Base-by-base conservation (phyloP, 2,113 vertebrate genomes). In the Aramus guarauna region DNA sequence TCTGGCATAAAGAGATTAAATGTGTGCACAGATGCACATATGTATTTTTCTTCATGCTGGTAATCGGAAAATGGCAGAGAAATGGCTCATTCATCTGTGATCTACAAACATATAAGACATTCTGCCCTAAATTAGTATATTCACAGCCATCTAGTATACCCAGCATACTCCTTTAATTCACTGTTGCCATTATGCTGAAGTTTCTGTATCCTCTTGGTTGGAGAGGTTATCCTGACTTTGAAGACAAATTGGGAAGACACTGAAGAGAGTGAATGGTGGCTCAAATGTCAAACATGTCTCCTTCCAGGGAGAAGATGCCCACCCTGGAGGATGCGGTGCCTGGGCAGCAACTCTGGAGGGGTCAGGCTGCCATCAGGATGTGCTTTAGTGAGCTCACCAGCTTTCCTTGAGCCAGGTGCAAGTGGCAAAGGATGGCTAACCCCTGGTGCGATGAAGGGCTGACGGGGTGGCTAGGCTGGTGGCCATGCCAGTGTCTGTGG, bases 401-500 rank as follows among this genome's bases (percentile, higher is more conserved):
- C 29, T 36, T 32, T 79, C 26, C 48, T 39, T 3, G 9, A 55
- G 60, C 30, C 48, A 43, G 22, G 22, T 6, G 4, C 3, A 12
- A 85, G 22, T 22, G 41, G 23, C 23, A 62, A 83, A 60, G 16
- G 58, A 34, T 36, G 41, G 23, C 12, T 73, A 67, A 73, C 3
- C 10, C 10, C 12, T 29, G 34, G 24, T 37, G 8, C 1, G 4
- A 39, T 9, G 23, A 78, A 87, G 24, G 26, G 26, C 23, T 72
- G 56, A 52, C 5, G 5, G 20, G n/a, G 23, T 43, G 27, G 45
- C n/a, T 39, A 37, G 45, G 39, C 19, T 66, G 58, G 39, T 60
- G 39, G 39, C 16, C 20, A 3, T 26, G 9, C 20, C 15, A 34
- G 21, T 0, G 1, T 59, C 45, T 87, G 52, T 1, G 2, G 17